Evolutionary conservation across 2,797 vertebrate species (phyloP).

Genomic region (Myotis daubentonii): DNA sequence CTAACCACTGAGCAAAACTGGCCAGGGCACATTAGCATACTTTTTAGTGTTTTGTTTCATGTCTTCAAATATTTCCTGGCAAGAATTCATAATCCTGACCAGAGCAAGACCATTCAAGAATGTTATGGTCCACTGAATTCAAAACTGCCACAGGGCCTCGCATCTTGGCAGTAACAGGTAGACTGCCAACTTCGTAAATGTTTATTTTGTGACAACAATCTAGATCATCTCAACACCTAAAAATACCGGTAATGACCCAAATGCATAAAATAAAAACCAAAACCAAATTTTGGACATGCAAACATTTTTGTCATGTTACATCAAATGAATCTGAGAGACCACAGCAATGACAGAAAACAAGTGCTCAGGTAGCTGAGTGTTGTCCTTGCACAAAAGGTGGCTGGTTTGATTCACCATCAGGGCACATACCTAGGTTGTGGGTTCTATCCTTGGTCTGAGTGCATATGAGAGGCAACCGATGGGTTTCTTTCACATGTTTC

Average conservation of each 20-base stretch:
- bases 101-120: not conserved
- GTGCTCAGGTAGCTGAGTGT: not conserved
- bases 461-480: too few species aligned
- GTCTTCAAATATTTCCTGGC: slow-evolving; percentile 40
- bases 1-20: too few species aligned
- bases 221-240: not conserved
- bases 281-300: not conserved
- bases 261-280: not conserved
- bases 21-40: not conserved
- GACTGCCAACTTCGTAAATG: not conserved
- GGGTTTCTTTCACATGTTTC: too few species aligned
- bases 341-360: not conserved
- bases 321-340: not conserved
- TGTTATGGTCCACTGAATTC: not conserved
- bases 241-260: not conserved
- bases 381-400: too few species aligned
- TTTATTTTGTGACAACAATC: not conserved
- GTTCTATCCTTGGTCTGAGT: too few species aligned
- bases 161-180: not conserved
- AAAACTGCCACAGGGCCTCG: not conserved
- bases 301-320: not conserved
- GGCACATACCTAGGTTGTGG: too few species aligned
- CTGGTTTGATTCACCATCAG: too few species aligned
- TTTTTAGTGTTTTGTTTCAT: not conserved
- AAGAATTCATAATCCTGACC: not conserved